phyloP scores from a whole-genome alignment of 2,797 vertebrate species.

The Trachurus trachurus region DNA sequence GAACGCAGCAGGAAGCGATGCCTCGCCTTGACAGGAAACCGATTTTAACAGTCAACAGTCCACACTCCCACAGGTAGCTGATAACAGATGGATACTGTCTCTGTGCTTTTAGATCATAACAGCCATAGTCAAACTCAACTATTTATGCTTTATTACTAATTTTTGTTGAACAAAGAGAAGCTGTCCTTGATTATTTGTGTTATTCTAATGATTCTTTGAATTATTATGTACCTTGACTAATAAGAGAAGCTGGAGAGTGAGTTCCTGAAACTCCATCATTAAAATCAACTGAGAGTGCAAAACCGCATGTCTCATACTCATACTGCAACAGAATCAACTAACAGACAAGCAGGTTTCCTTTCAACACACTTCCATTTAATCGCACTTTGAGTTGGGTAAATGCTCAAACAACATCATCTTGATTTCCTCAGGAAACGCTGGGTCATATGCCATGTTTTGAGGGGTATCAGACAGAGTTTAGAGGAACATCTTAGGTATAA shows the following conservation, averaged over 20 bases:
- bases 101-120: background rate
- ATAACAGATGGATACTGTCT: constrained; percentile 1
- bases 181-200: background rate
- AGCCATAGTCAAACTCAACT: background rate
- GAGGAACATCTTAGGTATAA: background rate
- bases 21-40: constrained; percentile 79
- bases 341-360: constrained; percentile 9
- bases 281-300: background rate
- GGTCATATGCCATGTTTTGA: background rate
- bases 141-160: background rate
- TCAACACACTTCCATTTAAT: background rate
- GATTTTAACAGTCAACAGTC: constrained; percentile 74
- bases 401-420: background rate
- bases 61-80: constrained; percentile 45
- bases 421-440: background rate
- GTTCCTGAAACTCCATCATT: background rate
- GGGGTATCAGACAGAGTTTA: background rate
- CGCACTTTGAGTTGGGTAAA: constrained; percentile 5
- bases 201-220: background rate
- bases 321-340: constrained; percentile 11
- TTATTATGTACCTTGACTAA: background rate
- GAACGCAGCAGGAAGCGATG: constrained; percentile 73
- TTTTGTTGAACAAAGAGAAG: background rate
- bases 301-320: constrained; percentile 28
- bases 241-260: background rate